Evolutionary conservation across 2,797 vertebrate species (phyloP), one percentile per base, ranked within the genome.

Genomic region (Hafferia zeledoni): DNA sequence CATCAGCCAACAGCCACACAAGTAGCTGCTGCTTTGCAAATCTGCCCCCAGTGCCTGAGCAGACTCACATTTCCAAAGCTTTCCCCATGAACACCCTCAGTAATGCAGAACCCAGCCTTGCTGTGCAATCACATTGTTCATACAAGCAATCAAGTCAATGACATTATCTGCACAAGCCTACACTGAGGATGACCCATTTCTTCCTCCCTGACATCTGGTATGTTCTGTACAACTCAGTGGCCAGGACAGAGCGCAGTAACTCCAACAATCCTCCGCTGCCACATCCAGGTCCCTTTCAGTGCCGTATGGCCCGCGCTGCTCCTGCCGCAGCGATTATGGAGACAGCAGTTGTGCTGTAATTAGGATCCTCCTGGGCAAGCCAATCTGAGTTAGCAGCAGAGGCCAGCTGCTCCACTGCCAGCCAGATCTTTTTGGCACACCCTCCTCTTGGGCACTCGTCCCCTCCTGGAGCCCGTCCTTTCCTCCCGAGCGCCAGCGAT

Each of bases 291-390:
- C 91, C 89, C 89, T 81, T 71, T 93, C 84, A 52, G 60, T 52
- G 55, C 96, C 96, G 97, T 97, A 95, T 76, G 80, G 96, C 95
- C 97, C 55, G 1, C 60, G 0, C 84, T 24, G 61, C 96, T 97
- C 96, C 95, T 97, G 95, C 97, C 94, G 56, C 95, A 80, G 85
- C 63, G 94, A 97, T 96, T 96, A 96, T 47, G 91, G 96, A 96
- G 93, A 91, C 96, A 96, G 96, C 97, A 94, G 96, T 97, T 96
- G 97, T 86, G 83, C 75, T 50, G 76, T 94, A 97, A 97, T 97
- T 97, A 98, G 97, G 97, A 97, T 93, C 96, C 97, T 97, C 97
- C 87, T 89, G 97, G 96, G 96, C 94, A 94, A 89, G 96, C 90
- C 97, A 93, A 68, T 96, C 97, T 97, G 96, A 78, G 49, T 65